phyloP scores from a whole-genome alignment of 1,140 invertebrate species.

The Danaus plexippus region DNA sequence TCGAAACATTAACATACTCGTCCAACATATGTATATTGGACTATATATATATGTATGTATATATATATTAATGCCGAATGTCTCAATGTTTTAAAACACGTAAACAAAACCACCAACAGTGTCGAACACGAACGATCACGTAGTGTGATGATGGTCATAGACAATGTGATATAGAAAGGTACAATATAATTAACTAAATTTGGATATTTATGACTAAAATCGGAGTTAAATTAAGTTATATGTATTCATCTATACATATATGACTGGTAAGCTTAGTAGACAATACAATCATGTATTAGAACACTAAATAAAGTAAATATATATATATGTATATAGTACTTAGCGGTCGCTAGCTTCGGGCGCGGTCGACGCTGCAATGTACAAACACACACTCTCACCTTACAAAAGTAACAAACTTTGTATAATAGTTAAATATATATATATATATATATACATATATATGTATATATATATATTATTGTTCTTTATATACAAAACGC shows the following conservation, averaged over 20 bases:
- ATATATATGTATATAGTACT: conserved; percentile 38
- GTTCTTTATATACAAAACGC: conserved; percentile 62
- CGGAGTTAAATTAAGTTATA: conserved; percentile 66
- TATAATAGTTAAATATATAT: conserved; percentile 50
- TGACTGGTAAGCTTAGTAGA: conserved; percentile 67
- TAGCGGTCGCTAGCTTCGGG: conserved; percentile 30
- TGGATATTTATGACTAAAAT: conserved; percentile 71
- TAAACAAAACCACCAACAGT: conserved; percentile 42
- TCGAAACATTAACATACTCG: conserved; percentile 33
- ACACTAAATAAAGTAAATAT: conserved; percentile 53
- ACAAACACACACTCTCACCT: conserved; percentile 52
- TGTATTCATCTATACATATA: conserved; percentile 65
- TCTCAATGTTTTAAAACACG: conserved; percentile 29
- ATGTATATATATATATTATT: conserved; percentile 48
- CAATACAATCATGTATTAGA: conserved; percentile 60
- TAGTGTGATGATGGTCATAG: conserved; percentile 61
- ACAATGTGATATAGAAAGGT: conserved; percentile 53
- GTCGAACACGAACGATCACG: conserved; percentile 57
- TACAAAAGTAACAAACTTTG: conserved; percentile 62
- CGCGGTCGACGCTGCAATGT: conserved; percentile 36
- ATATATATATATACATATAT: conserved; percentile 12
- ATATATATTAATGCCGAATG: conserved; percentile 35
- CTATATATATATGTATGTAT: conserved; percentile 28
- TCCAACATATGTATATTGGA: conserved; percentile 30
- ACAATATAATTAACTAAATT: conserved; percentile 65